Conservation (phyloP, 92 coral and sea anemone species). For the Virgularia gustaviana region DNA sequence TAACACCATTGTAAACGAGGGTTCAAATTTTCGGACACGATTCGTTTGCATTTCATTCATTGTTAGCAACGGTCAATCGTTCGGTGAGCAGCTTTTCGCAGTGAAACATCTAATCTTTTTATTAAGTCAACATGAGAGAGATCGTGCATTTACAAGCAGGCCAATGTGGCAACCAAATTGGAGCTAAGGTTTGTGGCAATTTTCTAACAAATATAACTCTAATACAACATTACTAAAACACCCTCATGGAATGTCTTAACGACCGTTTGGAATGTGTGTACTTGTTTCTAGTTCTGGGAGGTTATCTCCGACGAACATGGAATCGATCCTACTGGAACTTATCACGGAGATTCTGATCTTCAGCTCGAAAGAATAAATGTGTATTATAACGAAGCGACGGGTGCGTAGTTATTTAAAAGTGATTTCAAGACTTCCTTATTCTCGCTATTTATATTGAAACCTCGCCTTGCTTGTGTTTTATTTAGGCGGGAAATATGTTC, state of each 20-base stretch:
- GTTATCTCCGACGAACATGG: conserved; percentile 98
- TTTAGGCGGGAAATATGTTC: conserved; percentile 99
- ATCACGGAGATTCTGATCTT: conserved; percentile 98
- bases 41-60: conserved; percentile 7
- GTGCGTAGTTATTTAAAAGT: too few species aligned
- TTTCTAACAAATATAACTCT: neutral
- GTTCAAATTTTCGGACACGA: too few species aligned
- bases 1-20: too few species aligned
- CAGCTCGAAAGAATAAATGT: conserved; percentile 96
- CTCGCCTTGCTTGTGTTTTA: too few species aligned
- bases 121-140: conserved; percentile 75
- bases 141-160: conserved; percentile 98
- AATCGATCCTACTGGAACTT: conserved; percentile 95
- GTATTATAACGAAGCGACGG: conserved; percentile 95
- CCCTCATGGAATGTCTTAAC: neutral
- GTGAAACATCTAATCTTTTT: neutral
- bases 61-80: neutral
- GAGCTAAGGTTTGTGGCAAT: conserved; percentile 67
- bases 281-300: conserved; percentile 85
- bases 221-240: neutral
- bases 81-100: neutral
- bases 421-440: too few species aligned
- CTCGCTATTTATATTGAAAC: too few species aligned
- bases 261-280: neutral
- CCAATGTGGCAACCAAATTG: conserved; percentile 98